These are phyloP conservation scores for Platyscapa corneri DNA, from an alignment of 1,140 invertebrate species.

Conservation along the genomic window DNA sequence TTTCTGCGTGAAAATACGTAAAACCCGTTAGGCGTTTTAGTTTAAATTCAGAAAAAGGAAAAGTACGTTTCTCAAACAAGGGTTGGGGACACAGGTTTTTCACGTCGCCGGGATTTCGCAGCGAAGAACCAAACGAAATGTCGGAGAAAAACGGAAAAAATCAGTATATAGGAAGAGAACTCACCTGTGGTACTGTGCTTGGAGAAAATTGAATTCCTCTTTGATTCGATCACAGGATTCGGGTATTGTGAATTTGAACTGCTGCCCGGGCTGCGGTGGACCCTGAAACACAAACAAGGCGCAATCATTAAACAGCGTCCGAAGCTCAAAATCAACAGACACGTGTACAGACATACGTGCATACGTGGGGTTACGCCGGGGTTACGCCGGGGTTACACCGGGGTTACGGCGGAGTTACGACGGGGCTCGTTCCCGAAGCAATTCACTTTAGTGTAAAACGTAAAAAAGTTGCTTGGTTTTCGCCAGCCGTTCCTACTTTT, in stretches of 20 bases:
- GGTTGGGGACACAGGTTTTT: constrained; percentile 47
- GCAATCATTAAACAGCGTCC: constrained; percentile 49
- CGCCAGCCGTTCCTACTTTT: background rate
- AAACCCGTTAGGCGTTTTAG: constrained; percentile 51
- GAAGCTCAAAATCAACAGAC: constrained; percentile 47
- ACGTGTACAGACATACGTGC: too few species aligned
- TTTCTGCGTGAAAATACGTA: constrained; percentile 44
- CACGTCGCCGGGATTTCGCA: constrained; percentile 37
- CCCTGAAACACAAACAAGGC: constrained; percentile 79
- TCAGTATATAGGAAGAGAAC: constrained; percentile 58
- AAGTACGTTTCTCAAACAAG: constrained; percentile 35
- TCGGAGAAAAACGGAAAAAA: constrained; percentile 12
- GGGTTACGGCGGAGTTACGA: too few species aligned
- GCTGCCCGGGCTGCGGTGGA: constrained; percentile 88
- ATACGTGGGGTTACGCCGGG: background rate
- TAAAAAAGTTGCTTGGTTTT: background rate
- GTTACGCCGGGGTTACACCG: too few species aligned
- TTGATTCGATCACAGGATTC: constrained; percentile 95
- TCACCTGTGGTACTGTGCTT: constrained; percentile 91
- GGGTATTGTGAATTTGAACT: constrained; percentile 93
- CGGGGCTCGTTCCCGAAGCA: background rate
- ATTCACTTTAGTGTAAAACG: background rate
- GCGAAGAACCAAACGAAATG: background rate
- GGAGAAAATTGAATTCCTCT: constrained; percentile 90
- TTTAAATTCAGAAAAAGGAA: constrained; percentile 48